Percentiles rank a stretch among this genome's conserved stretches.
phyloP scores from a whole-genome alignment of 2,888 invertebrate species.

The Cephus pulcher region DNA sequence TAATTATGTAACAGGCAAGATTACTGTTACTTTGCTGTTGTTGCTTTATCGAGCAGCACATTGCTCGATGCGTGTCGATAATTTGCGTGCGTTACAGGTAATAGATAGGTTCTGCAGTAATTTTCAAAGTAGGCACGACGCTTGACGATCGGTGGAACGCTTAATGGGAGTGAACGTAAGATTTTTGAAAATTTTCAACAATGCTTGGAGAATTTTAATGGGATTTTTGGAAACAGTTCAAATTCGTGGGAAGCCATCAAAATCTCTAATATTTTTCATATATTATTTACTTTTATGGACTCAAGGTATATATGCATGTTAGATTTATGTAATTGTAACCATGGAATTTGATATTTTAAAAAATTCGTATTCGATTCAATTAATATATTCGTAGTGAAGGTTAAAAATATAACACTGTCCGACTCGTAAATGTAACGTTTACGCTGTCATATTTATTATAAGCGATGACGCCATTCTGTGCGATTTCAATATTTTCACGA shows the following conservation, averaged over 20 bases:
- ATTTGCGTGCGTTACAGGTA: neutral
- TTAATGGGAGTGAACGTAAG: neutral
- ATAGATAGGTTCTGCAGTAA: neutral
- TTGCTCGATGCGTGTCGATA: neutral
- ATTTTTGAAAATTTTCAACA: neutral
- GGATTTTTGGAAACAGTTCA: neutral
- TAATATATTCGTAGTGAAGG: neutral
- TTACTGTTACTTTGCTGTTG: conserved; percentile 2
- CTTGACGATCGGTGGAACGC: neutral
- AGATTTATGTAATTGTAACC: neutral
- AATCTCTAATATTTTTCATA: too few species aligned
- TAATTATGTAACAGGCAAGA: conserved; percentile 3
- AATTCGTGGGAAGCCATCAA: too few species aligned
- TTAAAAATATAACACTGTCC: neutral
- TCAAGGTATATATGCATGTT: too few species aligned
- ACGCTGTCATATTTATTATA: neutral
- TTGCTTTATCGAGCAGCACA: neutral
- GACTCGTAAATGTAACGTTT: neutral
- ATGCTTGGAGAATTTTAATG: neutral
- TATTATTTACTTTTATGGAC: too few species aligned
- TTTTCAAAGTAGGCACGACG: neutral
- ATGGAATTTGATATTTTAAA: neutral
- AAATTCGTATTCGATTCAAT: neutral
- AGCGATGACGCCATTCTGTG: neutral
- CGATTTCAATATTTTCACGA: neutral